Conservation (phyloP, 2,113 vertebrate genomes). For the Mus musculus region DNA sequence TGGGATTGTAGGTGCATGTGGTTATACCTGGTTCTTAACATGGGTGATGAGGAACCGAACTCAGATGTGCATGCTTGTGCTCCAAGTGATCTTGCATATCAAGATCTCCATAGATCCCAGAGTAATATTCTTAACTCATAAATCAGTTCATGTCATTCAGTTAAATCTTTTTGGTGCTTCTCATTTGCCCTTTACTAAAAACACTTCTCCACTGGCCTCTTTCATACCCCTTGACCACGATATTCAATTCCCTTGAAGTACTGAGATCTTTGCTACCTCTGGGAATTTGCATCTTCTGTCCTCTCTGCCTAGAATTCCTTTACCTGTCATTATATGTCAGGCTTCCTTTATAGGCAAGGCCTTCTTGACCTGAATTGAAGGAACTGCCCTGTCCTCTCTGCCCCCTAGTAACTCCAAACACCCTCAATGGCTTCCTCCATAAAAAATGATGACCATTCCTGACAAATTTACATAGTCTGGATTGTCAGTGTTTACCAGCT, state of each 20-base stretch:
- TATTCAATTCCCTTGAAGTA: background rate
- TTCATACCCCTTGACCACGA: background rate
- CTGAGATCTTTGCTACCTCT: background rate
- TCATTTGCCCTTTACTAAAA: background rate
- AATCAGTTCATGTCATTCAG: background rate
- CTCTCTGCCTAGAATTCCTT: slow-evolving; percentile 21
- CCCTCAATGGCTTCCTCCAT: background rate
- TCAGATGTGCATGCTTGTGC: background rate
- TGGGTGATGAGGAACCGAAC: background rate
- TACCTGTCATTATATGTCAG: background rate
- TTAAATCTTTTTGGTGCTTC: background rate
- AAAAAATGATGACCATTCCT: background rate
- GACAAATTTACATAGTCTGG: background rate
- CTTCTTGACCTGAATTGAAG: background rate
- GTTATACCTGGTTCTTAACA: background rate
- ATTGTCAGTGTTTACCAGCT: background rate
- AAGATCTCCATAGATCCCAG: background rate
- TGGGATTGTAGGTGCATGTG: background rate
- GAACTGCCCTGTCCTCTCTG: rapidly evolving
- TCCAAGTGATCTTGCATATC: background rate
- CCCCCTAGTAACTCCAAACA: background rate
- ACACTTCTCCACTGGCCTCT: background rate
- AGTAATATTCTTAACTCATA: slow-evolving; percentile 38
- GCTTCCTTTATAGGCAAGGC: background rate
- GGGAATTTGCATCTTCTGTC: background rate